Evolutionary conservation across 1,140 invertebrate genomes (phyloP).

Genomic region (Limonius californicus): DNA sequence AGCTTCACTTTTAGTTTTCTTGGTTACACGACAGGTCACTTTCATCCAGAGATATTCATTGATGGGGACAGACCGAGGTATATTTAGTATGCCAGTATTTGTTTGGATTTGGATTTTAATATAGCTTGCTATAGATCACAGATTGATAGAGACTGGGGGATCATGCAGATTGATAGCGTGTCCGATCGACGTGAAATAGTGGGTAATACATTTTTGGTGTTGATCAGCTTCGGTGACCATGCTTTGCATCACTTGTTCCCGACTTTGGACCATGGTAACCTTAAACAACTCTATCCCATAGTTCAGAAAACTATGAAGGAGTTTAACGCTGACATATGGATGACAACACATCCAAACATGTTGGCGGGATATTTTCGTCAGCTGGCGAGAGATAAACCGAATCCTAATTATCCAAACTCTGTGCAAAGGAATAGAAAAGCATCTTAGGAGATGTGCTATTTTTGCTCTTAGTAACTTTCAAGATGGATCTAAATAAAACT

Average conservation of each 20-base stretch:
- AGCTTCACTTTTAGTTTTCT: slow-evolving; percentile 62
- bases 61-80: slow-evolving; percentile 67
- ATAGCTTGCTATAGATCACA: not conserved
- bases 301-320: slow-evolving; percentile 65
- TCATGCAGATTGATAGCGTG: slow-evolving; percentile 71
- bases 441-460: too few relatives aligned
- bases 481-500: too few relatives aligned
- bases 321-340: slow-evolving; percentile 58
- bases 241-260: slow-evolving; percentile 77
- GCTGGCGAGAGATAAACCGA: slow-evolving; percentile 52
- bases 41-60: slow-evolving; percentile 75
- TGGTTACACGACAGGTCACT: slow-evolving; percentile 71
- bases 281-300: slow-evolving; percentile 60
- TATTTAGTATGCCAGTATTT: not conserved
- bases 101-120: not conserved
- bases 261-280: slow-evolving; percentile 72
- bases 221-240: slow-evolving; percentile 75
- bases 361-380: slow-evolving; percentile 67
- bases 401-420: slow-evolving; percentile 32
- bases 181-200: slow-evolving; percentile 67
- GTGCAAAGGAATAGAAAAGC: too few relatives aligned
- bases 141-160: slow-evolving; percentile 65
- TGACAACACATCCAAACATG: slow-evolving; percentile 57
- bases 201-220: slow-evolving; percentile 59
- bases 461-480: too few relatives aligned